Evolutionary conservation across 2,888 invertebrate species (phyloP), one percentile per base, ranked within the genome.

Genomic region (Smittia sp.): DNA sequence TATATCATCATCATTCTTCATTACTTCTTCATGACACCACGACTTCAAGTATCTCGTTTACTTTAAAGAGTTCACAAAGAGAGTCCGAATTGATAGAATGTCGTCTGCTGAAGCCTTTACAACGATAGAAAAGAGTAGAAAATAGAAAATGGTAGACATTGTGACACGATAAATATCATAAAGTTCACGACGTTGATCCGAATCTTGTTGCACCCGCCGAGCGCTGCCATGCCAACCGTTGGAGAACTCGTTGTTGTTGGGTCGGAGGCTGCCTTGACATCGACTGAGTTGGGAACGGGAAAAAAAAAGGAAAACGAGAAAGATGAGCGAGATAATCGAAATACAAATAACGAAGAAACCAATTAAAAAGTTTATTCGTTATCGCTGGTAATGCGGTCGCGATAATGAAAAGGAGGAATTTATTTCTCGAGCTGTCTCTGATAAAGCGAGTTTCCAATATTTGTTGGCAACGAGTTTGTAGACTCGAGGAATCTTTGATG

Each of bases 91-190:
- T 46, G 46, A 46, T 15, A 11, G 46, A 46, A n/a, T 6, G 46
- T n/a, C 46, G n/a, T n/a, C n/a, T 6, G 46, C n/a, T 72, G 62
- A 69, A 72, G 72, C 72, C 24, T 22, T 72, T 72, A 72, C 72
- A 72, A 62, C 38, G 25, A 72, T 72, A 72, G 62, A 62, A 72
- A 39, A 58, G 62, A 72, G 22, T 58, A 54, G 58, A 72, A 72
- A 72, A 39, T 72, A 24, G 72, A 72, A 72, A 72, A 72, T 72
- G 72, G 72, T 62, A 72, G 72, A 72, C 72, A 62, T 72, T 72
- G 72, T 72, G 72, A 32, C 32, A 72, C 25, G 72, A 72, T 20
- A 52, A 54, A 62, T 38, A 72, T 58, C 11, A 39, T 22, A 38
- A 72, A 54, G 54, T 62, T 62, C 11, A 62, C 22, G 9, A 72